Percentiles rank a stretch among this genome's conserved stretches.
Conservation (phyloP, 2,113 vertebrate genomes). For the Barbus barbus region DNA sequence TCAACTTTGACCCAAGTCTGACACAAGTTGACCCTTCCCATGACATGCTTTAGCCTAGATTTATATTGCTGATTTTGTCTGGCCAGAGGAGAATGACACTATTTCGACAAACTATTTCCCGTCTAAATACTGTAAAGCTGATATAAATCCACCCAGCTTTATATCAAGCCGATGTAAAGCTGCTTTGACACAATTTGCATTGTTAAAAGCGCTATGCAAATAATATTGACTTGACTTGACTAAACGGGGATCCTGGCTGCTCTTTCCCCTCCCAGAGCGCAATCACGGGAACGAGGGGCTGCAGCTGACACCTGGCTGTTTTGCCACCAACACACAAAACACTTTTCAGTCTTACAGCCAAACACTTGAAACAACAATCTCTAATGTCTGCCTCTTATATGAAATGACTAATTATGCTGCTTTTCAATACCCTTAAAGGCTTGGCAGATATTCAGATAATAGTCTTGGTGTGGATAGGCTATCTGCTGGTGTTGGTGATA, state of each 20-base stretch:
- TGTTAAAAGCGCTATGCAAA: too few relatives aligned
- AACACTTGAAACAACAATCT: slow-evolving; percentile 30
- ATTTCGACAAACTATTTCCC: too few relatives aligned
- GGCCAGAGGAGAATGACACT: too few relatives aligned
- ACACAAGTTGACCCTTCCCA: slow-evolving; percentile 29
- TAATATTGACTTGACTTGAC: too few relatives aligned
- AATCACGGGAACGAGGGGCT: slow-evolving; percentile 5
- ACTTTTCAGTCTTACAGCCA: background rate
- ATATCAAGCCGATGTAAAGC: too few relatives aligned
- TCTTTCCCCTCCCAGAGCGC: background rate
- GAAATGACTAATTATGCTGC: background rate
- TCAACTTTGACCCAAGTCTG: slow-evolving; percentile 30
- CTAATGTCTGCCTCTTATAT: background rate
- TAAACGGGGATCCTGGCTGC: background rate
- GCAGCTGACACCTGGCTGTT: slow-evolving; percentile 33
- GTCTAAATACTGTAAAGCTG: too few relatives aligned
- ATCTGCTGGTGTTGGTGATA: background rate
- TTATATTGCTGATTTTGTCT: too few relatives aligned
- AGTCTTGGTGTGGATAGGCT: background rate
- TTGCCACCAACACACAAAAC: slow-evolving; percentile 4
- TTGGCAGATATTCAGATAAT: background rate
- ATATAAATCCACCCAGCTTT: too few relatives aligned
- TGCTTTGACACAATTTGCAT: too few relatives aligned
- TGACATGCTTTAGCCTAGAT: too few relatives aligned
- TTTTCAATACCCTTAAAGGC: slow-evolving; percentile 1